phyloP scores from a whole-genome alignment of 1,140 invertebrate species.

The Phenacoccus solenopsis region DNA sequence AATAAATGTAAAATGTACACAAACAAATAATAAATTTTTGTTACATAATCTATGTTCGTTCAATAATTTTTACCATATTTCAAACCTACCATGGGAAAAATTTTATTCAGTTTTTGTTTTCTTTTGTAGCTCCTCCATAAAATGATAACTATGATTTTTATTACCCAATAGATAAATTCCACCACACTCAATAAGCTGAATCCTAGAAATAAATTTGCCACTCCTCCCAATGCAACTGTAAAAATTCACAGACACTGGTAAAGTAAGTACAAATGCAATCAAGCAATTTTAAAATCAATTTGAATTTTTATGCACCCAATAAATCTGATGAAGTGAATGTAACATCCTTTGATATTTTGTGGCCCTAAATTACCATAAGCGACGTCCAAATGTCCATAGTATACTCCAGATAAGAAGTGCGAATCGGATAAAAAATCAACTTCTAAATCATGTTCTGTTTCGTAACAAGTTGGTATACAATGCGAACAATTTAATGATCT shows the following conservation, averaged over 20 bases:
- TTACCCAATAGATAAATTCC: slow-evolving; percentile 28
- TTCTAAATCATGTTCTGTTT: slow-evolving; percentile 25
- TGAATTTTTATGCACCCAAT: slow-evolving; percentile 21
- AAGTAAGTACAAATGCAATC: not conserved
- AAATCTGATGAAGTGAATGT: slow-evolving; percentile 25
- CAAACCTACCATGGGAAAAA: not conserved
- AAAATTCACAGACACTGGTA: slow-evolving; percentile 18
- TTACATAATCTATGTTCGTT: too few species aligned
- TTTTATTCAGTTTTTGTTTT: not conserved
- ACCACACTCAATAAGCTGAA: slow-evolving; percentile 29
- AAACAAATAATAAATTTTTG: too few species aligned
- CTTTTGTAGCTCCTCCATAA: not conserved
- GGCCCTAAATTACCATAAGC: slow-evolving; percentile 25
- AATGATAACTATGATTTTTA: slow-evolving; percentile 19
- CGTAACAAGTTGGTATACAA: slow-evolving; percentile 26
- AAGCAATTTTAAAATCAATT: not conserved
- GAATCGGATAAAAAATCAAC: slow-evolving; percentile 20
- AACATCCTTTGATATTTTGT: slow-evolving; percentile 26
- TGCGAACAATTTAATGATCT: slow-evolving; percentile 25
- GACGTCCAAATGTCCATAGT: slow-evolving; percentile 25
- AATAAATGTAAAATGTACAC: too few species aligned
- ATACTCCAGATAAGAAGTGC: not conserved
- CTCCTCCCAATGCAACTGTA: slow-evolving; percentile 29
- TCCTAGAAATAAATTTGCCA: slow-evolving; percentile 30
- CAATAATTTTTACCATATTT: not conserved